Percentiles rank a stretch among this genome's conserved stretches.
These are phyloP conservation scores for Periophthalmus modestus DNA, from an alignment of 2,113 vertebrate species.

Conservation along the genomic window DNA sequence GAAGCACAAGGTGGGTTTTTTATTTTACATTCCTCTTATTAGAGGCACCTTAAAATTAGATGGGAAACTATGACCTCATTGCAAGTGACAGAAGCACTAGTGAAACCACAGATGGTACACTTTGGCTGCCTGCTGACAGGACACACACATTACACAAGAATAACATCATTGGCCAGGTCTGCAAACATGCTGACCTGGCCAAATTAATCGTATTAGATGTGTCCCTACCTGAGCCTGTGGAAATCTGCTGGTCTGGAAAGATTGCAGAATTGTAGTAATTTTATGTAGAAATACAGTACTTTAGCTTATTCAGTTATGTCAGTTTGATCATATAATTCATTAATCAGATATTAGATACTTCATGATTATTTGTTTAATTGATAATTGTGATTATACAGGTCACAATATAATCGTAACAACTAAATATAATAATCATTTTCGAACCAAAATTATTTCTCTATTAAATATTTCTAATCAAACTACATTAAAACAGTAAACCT, in stretches of 20 bases:
- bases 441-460: too few species aligned
- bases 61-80: slow-evolving; percentile 42
- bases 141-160: slow-evolving; percentile 60
- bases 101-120: slow-evolving; percentile 71
- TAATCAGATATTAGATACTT: too few species aligned
- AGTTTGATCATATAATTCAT: neutral
- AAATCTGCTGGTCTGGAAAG: neutral
- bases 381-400: neutral
- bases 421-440: too few species aligned
- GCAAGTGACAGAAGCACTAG: slow-evolving; percentile 48
- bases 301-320: neutral
- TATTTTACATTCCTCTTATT: neutral
- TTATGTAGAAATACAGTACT: neutral
- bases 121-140: slow-evolving; percentile 69
- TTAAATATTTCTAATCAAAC: neutral
- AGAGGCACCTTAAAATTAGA: slow-evolving; percentile 27
- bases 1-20: neutral
- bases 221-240: neutral
- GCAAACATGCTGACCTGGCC: slow-evolving; percentile 45
- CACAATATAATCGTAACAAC: too few species aligned
- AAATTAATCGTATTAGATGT: slow-evolving; percentile 1
- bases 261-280: neutral
- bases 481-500: neutral
- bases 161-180: slow-evolving; percentile 50
- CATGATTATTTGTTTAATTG: neutral